Conservation (phyloP, 2,888 invertebrate species). For the Crepidodera aurea region DNA sequence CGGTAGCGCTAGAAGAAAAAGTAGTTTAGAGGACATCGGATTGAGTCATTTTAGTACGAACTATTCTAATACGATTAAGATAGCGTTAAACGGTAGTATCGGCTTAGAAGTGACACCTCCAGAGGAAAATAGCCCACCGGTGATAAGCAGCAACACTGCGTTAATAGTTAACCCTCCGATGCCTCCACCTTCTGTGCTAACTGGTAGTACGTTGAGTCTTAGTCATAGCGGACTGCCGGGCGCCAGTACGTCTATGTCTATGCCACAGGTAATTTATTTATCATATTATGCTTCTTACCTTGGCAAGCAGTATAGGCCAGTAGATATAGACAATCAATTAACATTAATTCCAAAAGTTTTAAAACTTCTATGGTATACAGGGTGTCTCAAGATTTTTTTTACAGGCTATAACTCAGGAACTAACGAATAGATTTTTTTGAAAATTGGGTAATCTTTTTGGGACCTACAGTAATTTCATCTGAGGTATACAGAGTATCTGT, state of each 20-base stretch:
- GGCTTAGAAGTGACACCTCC: constrained; percentile 76
- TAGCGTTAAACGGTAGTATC: constrained; percentile 85
- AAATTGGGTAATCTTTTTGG: too few species aligned
- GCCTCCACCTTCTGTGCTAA: constrained; percentile 36
- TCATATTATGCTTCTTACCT: too few species aligned
- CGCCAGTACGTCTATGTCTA: constrained; percentile 49
- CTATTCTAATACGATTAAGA: constrained; percentile 81
- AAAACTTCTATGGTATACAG: too few species aligned
- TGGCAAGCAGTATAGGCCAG: too few species aligned
- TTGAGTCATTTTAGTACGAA: constrained; percentile 80
- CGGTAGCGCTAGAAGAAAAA: constrained; percentile 73
- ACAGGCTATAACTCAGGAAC: too few species aligned
- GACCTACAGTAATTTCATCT: too few species aligned
- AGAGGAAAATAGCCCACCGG: constrained; percentile 66
- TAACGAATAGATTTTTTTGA: too few species aligned
- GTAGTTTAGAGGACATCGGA: constrained; percentile 86
- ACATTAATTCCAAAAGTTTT: too few species aligned
- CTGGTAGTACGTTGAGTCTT: constrained; percentile 56
- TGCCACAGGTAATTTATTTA: constrained; percentile 33
- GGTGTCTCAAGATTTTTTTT: too few species aligned
- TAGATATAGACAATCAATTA: too few species aligned
- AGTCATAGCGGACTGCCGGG: constrained; percentile 53
- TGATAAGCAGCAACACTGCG: constrained; percentile 65
- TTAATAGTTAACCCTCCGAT: constrained; percentile 63
- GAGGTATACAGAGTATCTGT: too few species aligned